A percentile compares a stretch with the other conserved stretches of the same genome.
These are phyloP conservation scores for Xylota segnis DNA, from an alignment of 2,888 invertebrate species.

Conservation along the genomic window DNA sequence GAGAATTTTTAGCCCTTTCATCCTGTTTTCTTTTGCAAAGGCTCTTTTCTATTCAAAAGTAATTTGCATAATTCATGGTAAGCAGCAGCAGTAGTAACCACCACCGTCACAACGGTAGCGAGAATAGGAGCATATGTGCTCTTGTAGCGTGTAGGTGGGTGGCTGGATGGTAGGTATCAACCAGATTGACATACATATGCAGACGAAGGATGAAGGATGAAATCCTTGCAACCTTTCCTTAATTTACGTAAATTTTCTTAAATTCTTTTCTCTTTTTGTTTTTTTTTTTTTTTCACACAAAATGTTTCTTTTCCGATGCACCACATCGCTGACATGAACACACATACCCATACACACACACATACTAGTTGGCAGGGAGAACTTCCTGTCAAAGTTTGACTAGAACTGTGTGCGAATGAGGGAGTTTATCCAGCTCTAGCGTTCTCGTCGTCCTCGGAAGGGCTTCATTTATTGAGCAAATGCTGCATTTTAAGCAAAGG, in stretches of 20 bases:
- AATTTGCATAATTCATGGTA: constrained; percentile 74
- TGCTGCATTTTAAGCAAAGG: constrained; percentile 33
- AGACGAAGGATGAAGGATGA: constrained; percentile 17
- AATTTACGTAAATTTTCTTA: constrained; percentile 50
- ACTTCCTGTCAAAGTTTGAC: constrained; percentile 50
- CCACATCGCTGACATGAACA: too few species aligned
- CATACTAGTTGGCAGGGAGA: background rate
- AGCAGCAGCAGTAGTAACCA: constrained; percentile 35
- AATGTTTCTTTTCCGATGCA: constrained; percentile 30
- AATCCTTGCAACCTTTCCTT: constrained; percentile 49
- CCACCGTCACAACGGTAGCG: constrained; percentile 3
- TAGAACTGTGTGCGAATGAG: constrained; percentile 5
- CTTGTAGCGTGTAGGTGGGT: constrained; percentile 21
- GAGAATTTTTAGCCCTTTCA: constrained; percentile 54
- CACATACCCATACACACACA: background rate
- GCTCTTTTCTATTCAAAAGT: constrained; percentile 66
- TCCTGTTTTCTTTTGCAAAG: constrained; percentile 41
- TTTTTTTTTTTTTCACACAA: background rate
- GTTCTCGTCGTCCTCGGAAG: background rate
- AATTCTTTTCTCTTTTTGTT: too few species aligned
- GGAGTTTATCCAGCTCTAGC: background rate
- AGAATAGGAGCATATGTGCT: constrained; percentile 27
- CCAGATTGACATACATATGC: constrained; percentile 40
- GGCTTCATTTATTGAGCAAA: constrained; percentile 55
- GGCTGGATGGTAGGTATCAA: constrained; percentile 25